Evolutionary conservation across 1,140 invertebrate genomes (phyloP), one percentile per base, ranked within the genome.

Genomic region (Papilio glaucus): DNA sequence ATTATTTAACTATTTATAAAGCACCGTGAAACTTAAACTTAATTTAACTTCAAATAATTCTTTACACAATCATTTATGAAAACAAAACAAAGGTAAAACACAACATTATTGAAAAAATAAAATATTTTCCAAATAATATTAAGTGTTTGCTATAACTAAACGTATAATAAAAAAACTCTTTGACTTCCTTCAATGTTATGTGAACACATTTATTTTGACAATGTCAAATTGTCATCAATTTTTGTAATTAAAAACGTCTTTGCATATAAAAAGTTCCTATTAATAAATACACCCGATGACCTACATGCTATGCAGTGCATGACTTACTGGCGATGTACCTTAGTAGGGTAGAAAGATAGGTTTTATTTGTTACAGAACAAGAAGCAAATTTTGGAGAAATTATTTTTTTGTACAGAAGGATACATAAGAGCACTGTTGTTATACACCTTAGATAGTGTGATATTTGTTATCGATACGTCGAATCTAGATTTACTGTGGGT

Each of bases 11-110:
- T 57, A 57, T 57, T 57, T 57, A 24, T 24, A 24, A 57, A 57
- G 7, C 21, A 26, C 8, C 3, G 49, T 57, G 10, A 57, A 57
- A 21, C 24, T 57, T 57, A 26, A 4, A 57, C 49, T 26, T 57
- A 57, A 24, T 26, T 57, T 26, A 57, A 57, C 49, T 57, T 57
- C 49, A 21, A 57, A 12, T 24, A 24, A 57, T 57, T 57, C 42
- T 45, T 57, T 12, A 57, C 49, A 57, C 9, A 4, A 24, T 57
- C 7, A 13, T 24, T 21, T 12, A 53, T 6, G 18, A 53, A 24
- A 57, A 26, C 2, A 33, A 33, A 33, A 33, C 29, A 33, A 33
- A 33, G 29, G 2, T 33, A 33, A 33, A 33, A 33, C 29, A 3
- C 29, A 33, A 33, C 29, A 33, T 33, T 33, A 33, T 2, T 33